Percentiles rank a stretch among this genome's conserved stretches.
These are phyloP conservation scores for Antrozous pallidus DNA, from an alignment of 2,797 vertebrate genomes.

Conservation along the genomic window DNA sequence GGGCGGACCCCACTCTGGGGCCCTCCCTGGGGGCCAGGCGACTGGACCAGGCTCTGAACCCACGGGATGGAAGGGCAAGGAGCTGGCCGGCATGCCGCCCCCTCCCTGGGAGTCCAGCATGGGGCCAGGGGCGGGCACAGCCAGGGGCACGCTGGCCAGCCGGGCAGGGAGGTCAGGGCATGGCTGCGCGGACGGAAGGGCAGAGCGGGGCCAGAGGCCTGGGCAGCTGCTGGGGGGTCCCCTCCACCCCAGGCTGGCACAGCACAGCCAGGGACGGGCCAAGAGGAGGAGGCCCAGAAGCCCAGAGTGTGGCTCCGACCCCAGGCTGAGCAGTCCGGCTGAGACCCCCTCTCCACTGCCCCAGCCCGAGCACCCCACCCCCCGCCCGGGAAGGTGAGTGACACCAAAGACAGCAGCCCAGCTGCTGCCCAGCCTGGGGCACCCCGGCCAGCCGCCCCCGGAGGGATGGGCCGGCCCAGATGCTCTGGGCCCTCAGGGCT, in stretches of 20 bases:
- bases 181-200: background rate
- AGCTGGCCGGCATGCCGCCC: no score
- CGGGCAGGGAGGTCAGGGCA: background rate
- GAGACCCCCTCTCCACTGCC: background rate
- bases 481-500: background rate
- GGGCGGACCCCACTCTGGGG: background rate
- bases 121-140: background rate
- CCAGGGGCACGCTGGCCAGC: background rate
- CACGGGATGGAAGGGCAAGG: background rate
- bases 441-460: background rate
- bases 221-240: no score
- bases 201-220: background rate
- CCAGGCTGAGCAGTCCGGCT: background rate
- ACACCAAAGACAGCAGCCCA: background rate
- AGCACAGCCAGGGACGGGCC: background rate
- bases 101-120: background rate
- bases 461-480: background rate
- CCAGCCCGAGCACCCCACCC: background rate
- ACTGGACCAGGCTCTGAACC: background rate
- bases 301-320: background rate
- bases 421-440: background rate
- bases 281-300: background rate
- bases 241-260: background rate
- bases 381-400: background rate
- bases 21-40: background rate